These are phyloP conservation scores for Catonia carolina DNA, from an alignment of 2,888 invertebrate species.

Conservation along the genomic window DNA sequence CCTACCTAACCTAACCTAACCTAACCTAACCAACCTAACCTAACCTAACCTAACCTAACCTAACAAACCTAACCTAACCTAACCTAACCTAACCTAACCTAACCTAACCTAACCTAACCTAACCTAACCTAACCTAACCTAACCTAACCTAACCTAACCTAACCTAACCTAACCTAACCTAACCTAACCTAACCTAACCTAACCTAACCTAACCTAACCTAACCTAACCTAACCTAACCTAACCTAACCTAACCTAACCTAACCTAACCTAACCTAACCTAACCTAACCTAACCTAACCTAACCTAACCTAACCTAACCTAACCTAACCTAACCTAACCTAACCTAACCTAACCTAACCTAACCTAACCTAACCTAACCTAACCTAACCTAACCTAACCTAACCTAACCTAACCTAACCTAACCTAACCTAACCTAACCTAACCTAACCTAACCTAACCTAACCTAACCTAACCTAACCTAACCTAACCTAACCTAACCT, in stretches of 20 bases:
- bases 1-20: too few relatives aligned
- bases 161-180: constrained; percentile 18
- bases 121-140: constrained; percentile 27
- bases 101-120: constrained; percentile 20
- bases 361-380: too few relatives aligned
- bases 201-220: constrained; percentile 8
- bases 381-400: too few relatives aligned
- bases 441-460: constrained; percentile 13
- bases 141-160: constrained; percentile 21
- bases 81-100: constrained; percentile 20
- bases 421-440: constrained; percentile 5
- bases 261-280: constrained; percentile 1
- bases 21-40: too few relatives aligned
- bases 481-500: constrained; percentile 32
- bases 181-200: constrained; percentile 11
- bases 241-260: background rate
- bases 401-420: constrained; percentile 20
- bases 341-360: background rate
- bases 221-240: background rate
- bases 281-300: constrained; percentile 6
- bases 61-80: constrained; percentile 17
- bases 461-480: constrained; percentile 35
- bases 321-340: background rate
- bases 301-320: background rate
- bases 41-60: constrained; percentile 26